Base-by-base conservation (phyloP, 1,140 invertebrate genomes). In the Saccostrea echinata region DNA sequence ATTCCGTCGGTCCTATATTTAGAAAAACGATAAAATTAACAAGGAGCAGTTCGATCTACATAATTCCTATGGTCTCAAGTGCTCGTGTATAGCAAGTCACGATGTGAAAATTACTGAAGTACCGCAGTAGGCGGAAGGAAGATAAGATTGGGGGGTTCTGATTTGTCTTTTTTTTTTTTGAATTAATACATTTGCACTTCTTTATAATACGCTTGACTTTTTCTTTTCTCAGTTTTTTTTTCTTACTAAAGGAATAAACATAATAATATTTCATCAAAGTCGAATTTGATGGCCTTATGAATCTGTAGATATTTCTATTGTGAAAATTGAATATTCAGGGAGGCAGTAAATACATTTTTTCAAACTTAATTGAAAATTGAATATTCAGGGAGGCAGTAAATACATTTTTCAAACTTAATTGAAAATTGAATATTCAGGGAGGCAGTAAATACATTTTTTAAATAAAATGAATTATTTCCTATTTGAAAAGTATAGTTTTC, bases 101-200 rank as follows among this genome's bases (percentile, higher is more conserved):
- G 68, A 76, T 9, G 27, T 76, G 68, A 30, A 76, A 61, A 76
- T 24, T 76, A 76, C 13, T 27, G 68, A 76, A 76, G 68, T 33
- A 12, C 68, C 24, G 30, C 27, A 16, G 68, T 76, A 76, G 68
- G 68, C 68, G 68, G 68, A 76, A 76, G 68, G 68, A 30, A 76
- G 68, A 76, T 76, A 76, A 76, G 27, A 76, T 30, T 3, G 8
- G 55, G 6, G 4, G 18, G 55, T 61, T 61, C 55, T 61, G 27
- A 76, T 76, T 33, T 76, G 68, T 76, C 68, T 76, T 76, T 76
- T 76, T 3, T 76, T 76, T 76, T 76, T 3, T 27, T 13, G 68
- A 33, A 76, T 33, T 33, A 30, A 76, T 27, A 30, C 24, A 12
- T 76, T 9, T 64, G 27, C 27, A 76, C 24, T 76, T 12, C 11